Evolutionary conservation across 2,888 invertebrate genomes (phyloP), one percentile per base, ranked within the genome.

Genomic region (Cremastinae sp.): DNA sequence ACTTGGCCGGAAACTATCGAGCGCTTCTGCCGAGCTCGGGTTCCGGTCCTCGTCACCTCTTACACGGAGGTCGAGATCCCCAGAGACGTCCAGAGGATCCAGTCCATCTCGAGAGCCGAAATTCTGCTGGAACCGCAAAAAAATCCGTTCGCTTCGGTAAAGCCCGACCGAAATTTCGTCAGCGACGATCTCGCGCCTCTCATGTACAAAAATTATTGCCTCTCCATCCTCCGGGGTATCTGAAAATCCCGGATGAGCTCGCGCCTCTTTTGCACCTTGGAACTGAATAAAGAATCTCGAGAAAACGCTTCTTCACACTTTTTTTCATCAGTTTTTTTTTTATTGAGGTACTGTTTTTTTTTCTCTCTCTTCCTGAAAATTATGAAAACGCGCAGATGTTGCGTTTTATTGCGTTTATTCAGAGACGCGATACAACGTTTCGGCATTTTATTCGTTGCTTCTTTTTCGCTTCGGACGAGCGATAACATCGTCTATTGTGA

Each of bases 81-180:
- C 0, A 89, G 92, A 79, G 95, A 95, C 85, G 85, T 94, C 54
- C 86, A 89, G 0, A 90, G 93, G 43, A 90, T 95, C 71, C 90
- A 92, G 47, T 91, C 92, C 0, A 90, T 91, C 69, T 85, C 90
- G 0, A 90, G 91, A 0, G 85, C 92, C 22, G 90, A 92, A 47
- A 85, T 93, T 0, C 83, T 93, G 7, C 84, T 92, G 0, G 91
- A 92, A 7, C 92, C 94, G 0, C 90, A 90, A 10, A 89, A 89
- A 38, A 95, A 95, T 88, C 92, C 92, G 0, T 95, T 93, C 81
- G 91, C 94, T 0, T 94, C 95, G 49, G 91, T 93, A 0, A 92
- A 94, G 77, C 95, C 95, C 0, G 94, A 94, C 80, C 91, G 95
- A 56, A 95, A 95, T 84, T 94, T 95, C 79, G 93, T 95, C 10